A percentile compares a stretch with the other conserved stretches of the same genome.
phyloP scores from a whole-genome alignment of 1,140 invertebrate species.

The Drosophila littoralis region DNA sequence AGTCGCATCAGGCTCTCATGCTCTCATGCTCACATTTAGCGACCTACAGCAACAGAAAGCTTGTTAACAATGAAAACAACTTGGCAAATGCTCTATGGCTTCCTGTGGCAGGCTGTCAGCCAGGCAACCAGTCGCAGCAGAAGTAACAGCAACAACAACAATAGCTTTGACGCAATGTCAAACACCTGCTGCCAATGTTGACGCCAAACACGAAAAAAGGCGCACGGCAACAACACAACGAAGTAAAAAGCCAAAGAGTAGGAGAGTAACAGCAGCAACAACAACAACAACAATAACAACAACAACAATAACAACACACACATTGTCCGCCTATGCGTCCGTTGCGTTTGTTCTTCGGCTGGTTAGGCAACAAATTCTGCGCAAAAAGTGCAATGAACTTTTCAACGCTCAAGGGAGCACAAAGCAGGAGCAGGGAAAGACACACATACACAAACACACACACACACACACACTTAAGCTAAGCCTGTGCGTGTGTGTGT shows the following conservation, averaged over 20 bases:
- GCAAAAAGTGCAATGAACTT: conserved; percentile 80
- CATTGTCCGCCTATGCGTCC: conserved; percentile 61
- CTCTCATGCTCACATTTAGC: conserved; percentile 36
- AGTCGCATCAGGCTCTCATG: conserved; percentile 7
- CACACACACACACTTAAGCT: conserved; percentile 48
- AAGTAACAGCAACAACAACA: conserved; percentile 38
- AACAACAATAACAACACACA: conserved; percentile 11
- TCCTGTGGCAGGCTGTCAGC: conserved; percentile 81
- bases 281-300: conserved; percentile 26
- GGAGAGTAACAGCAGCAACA: conserved; percentile 58
- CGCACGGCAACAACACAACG: conserved; percentile 49
- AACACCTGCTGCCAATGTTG: conserved; percentile 82
- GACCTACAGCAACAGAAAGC: conserved; percentile 79
- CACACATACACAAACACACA: conserved; percentile 55
- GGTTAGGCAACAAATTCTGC: conserved; percentile 82
- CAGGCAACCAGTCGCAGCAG: conserved; percentile 62
- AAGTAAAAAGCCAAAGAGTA: conserved; percentile 69
- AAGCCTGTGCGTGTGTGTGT: conserved; percentile 36
- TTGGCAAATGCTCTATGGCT: conserved; percentile 81
- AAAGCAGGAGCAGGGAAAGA: conserved; percentile 45
- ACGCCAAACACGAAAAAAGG: conserved; percentile 80
- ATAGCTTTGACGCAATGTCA: conserved; percentile 81
- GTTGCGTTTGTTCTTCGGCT: conserved; percentile 77
- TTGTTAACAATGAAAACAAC: conserved; percentile 82
- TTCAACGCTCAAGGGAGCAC: conserved; percentile 51